Evolutionary conservation across 2,113 vertebrate genomes (phyloP).

Genomic region (Leucopsar rothschildi): DNA sequence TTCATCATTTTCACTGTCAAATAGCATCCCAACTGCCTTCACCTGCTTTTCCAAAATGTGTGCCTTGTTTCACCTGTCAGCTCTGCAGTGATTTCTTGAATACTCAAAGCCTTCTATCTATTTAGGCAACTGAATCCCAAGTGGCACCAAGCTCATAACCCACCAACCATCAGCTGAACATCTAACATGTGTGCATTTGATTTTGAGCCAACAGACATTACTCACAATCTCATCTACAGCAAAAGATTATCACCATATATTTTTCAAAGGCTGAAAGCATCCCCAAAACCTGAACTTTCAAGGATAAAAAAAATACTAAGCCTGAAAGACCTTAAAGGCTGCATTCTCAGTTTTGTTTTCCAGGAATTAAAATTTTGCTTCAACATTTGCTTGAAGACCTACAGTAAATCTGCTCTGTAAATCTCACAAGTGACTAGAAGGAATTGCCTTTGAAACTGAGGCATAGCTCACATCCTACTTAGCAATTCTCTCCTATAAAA

Average conservation of each 20-base stretch:
- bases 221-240: neutral
- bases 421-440: neutral
- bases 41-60: neutral
- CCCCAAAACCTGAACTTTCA: neutral
- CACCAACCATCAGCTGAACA: neutral
- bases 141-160: neutral
- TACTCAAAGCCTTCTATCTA: neutral
- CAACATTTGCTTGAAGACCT: neutral
- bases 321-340: neutral
- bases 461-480: neutral
- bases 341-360: neutral
- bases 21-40: neutral
- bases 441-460: neutral
- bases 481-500: neutral
- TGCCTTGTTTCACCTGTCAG: neutral
- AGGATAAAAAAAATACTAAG: neutral
- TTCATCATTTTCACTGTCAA: neutral
- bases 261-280: neutral
- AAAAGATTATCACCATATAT: neutral
- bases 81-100: neutral
- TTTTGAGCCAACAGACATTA: neutral
- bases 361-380: neutral
- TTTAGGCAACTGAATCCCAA: neutral
- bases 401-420: neutral
- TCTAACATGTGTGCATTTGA: neutral